These are phyloP conservation scores for Ceyx erithaca DNA, from an alignment of 2,797 vertebrate genomes.

Conservation along the genomic window DNA sequence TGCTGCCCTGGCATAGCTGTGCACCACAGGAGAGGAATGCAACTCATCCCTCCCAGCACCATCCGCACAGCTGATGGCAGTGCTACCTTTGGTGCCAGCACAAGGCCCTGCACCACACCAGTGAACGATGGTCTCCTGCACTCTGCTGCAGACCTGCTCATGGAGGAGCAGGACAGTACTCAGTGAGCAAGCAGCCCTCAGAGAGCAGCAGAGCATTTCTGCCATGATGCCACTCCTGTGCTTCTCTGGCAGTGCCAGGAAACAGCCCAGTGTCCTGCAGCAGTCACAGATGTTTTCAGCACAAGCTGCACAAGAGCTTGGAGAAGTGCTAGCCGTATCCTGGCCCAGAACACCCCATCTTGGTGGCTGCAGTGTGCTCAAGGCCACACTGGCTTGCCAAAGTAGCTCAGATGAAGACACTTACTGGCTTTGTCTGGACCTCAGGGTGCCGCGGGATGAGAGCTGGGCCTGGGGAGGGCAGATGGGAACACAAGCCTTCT, in stretches of 20 bases:
- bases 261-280: not conserved
- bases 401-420: not conserved
- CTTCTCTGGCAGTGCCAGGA: not conserved
- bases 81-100: not conserved
- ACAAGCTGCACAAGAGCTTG: not conserved
- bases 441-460: not conserved
- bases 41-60: not conserved
- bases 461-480: not conserved
- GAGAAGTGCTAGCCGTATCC: not conserved
- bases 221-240: not conserved
- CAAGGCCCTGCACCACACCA: not conserved
- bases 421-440: not conserved
- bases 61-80: fast-evolving
- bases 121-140: fast-evolving
- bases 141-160: not conserved
- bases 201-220: not conserved
- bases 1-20: fast-evolving
- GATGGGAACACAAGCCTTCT: not conserved
- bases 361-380: fast-evolving
- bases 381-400: not conserved
- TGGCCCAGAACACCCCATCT: not conserved
- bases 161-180: not conserved
- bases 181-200: fast-evolving
- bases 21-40: fast-evolving
- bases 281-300: not conserved